Evolutionary conservation across 2,888 invertebrate species (phyloP), one percentile per base, ranked within the genome.

Genomic region (Mallateleia sp.): DNA sequence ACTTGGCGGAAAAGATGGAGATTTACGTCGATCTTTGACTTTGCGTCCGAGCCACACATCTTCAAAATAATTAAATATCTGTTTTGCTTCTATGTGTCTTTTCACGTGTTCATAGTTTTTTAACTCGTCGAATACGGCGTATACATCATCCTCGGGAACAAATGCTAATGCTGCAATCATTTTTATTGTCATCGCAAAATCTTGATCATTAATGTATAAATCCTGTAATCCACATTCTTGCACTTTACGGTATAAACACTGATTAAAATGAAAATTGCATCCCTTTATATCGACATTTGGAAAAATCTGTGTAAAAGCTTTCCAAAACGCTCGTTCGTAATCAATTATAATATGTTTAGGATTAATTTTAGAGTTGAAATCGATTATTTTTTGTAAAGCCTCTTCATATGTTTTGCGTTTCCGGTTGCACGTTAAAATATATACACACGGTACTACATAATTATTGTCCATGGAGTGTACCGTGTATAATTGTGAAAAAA

Each of bases 381-480:
- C 28, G 5, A 56, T 28, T 38, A 60, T 34, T 60, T 38, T 60
- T 38, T 60, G 34, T 38, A 60, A 20, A 7, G 22, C 38, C 38
- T 60, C 38, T 60, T 60, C 60, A 60, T 60, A 60, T 6, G 38
- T 60, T 38, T 34, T 38, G 7, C 60, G 20, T 60, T 34, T 60
- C 2, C 60, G 60, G 7, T 24, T 60, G 34, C 38, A 38, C 20
- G 20, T 60, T 60, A 60, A 18, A 60, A 38, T 60, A 60, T 60
- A 60, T 38, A 60, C 38, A 60, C 8, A 18, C 11, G 60, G 60
- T 38, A 34, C 22, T 60, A 60, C 60, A 60, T 60, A 60, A 38
- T 28, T 34, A 28, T 60, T 15, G 7, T 38, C 56, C 56, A 32
- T 56, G 32, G 6, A 14, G 14, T 56, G 56, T 25, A 28, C n/a